Evolutionary conservation across 37 sponge, comb jelly and placozoan genomes (phyloP), one percentile per base, ranked within the genome.

Genomic region (Eunapius fragilis): DNA sequence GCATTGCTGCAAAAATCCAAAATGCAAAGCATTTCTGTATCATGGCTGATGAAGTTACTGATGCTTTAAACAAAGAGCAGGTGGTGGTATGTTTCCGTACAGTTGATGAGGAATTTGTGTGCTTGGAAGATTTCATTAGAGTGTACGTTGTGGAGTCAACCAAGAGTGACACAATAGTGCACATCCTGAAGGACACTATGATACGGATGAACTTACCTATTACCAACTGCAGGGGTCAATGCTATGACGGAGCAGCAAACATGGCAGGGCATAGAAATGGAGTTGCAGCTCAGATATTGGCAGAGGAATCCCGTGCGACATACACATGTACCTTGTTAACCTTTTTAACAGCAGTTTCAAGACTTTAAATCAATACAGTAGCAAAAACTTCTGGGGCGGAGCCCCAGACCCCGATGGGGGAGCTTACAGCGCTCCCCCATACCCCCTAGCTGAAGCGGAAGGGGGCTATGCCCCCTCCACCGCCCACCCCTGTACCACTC

Each of bases 161-260:
- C 32, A 32, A 48, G 58, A 78, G 87, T 26, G 41, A 34, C 25
- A 36, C 77, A 19, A 31, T 90, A 36, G 41, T 78, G 24, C 28
- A 25, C 0, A 80, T 78, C 13, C 35, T 88, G 25, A 50, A 83
- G 27, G 88, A 87, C 83, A 84, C 83, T 4, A 67, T 91, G 47
- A 30, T 81, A 31, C 71, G 86, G 22, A 19, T 91, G 27, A 87
- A 87, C 45, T n/a, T 91, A 31, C 72, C 87, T 30, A 74, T 87
- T 10, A 47, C 75, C 12, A 87, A 86, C 31, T 23, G 67, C 49
- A 67, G 92, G 79, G 88, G 92, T 14, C 92, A 87, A 37, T 87
- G 92, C 76, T 91, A 91, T 84, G 92, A 91, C 78, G 88, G 92
- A n/a, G 87, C 81, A 23, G 23, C 88, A 78, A 25, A 84, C 13